A percentile compares a stretch with the other conserved stretches of the same genome.
Conservation (phyloP, 2,797 vertebrate species). For the Eulemur albifrons region DNA sequence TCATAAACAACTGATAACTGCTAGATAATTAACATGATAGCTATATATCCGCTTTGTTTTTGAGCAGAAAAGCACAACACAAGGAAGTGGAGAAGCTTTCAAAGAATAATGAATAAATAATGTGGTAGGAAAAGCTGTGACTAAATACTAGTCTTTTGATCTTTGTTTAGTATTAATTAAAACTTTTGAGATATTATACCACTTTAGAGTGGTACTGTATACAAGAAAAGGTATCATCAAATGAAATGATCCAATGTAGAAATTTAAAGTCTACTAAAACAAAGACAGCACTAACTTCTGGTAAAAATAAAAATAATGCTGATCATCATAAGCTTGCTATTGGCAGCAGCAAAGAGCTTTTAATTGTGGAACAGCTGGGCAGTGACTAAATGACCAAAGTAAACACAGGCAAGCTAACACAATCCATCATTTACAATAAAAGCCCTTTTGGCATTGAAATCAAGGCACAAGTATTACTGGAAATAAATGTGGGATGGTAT, state of each 20-base stretch:
- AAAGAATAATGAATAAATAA: background rate
- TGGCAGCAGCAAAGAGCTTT: background rate
- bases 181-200: background rate
- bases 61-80: background rate
- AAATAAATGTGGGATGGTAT: conserved; percentile 44
- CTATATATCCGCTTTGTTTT: background rate
- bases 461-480: background rate
- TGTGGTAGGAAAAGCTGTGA: background rate
- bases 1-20: background rate
- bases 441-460: background rate
- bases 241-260: background rate
- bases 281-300: background rate
- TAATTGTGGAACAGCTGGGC: background rate
- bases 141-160: background rate
- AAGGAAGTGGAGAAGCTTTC: background rate
- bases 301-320: background rate
- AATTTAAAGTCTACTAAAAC: background rate
- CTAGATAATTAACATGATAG: background rate
- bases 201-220: background rate
- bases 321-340: background rate
- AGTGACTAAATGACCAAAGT: background rate
- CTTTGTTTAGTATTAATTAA: background rate
- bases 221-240: background rate
- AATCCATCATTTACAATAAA: background rate
- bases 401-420: background rate